phyloP scores from a whole-genome alignment of 2,113 vertebrate genomes.

The Hoplias malabaricus region DNA sequence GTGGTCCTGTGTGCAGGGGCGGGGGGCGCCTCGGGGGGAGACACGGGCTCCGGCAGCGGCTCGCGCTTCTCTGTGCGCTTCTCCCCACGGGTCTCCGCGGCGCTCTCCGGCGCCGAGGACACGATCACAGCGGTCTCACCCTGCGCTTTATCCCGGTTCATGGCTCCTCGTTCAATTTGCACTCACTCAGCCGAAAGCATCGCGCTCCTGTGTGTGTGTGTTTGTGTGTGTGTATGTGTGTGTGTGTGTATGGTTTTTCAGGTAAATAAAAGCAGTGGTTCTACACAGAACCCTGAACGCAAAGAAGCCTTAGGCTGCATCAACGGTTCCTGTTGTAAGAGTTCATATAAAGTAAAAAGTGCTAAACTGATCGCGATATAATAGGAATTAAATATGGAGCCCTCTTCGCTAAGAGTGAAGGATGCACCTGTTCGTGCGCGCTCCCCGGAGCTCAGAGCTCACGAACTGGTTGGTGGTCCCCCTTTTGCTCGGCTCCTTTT shows the following conservation, averaged over 20 bases:
- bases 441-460: conserved; percentile 61
- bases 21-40: conserved; percentile 73
- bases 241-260: background rate
- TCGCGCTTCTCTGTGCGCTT: conserved; percentile 79
- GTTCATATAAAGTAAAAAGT: no score
- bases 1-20: conserved; percentile 86
- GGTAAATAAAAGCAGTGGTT: no score
- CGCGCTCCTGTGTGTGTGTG: conserved; percentile 4
- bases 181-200: conserved; percentile 41
- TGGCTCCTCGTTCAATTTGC: conserved; percentile 54
- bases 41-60: conserved; percentile 73
- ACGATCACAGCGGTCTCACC: conserved; percentile 65
- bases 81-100: conserved; percentile 68
- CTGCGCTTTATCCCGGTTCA: conserved; percentile 80
- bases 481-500: conserved; percentile 65
- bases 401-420: no score
- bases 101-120: conserved; percentile 69
- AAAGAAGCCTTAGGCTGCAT: no score
- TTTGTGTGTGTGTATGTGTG: background rate
- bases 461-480: conserved; percentile 58
- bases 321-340: no score
- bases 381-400: no score
- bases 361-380: no score
- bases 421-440: conserved; percentile 4
- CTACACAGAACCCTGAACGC: no score